These are phyloP conservation scores for Andricus curvator DNA, from an alignment of 2,888 invertebrate genomes.

Conservation along the genomic window DNA sequence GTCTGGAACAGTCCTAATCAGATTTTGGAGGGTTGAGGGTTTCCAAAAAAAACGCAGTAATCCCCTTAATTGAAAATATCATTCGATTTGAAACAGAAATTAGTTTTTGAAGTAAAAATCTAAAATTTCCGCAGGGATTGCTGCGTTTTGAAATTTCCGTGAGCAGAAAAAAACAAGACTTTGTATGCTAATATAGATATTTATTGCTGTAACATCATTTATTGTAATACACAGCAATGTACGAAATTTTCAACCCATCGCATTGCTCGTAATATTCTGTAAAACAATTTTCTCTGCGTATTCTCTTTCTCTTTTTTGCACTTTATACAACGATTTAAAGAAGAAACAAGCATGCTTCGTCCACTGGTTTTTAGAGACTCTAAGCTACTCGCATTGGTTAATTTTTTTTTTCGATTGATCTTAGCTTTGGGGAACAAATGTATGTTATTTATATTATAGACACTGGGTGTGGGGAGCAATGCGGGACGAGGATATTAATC, in stretches of 20 bases:
- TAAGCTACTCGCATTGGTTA: constrained; percentile 31
- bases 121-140: constrained; percentile 57
- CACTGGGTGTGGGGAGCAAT: constrained; percentile 62
- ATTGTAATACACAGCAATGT: constrained; percentile 72
- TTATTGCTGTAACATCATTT: constrained; percentile 76
- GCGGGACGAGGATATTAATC: constrained; percentile 51
- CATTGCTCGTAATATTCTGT: constrained; percentile 60
- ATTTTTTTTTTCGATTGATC: constrained; percentile 1
- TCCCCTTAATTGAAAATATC: constrained; percentile 35
- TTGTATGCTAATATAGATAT: constrained; percentile 75
- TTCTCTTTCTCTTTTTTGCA: constrained; percentile 17
- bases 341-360: constrained; percentile 51
- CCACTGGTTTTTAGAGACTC: constrained; percentile 42
- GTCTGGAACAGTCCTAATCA: constrained; percentile 79
- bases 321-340: constrained; percentile 40
- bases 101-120: neutral
- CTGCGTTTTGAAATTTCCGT: constrained; percentile 69
- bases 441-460: constrained; percentile 48
- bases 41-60: constrained; percentile 72
- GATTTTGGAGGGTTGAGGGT: constrained; percentile 72
- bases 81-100: neutral
- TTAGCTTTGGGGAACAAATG: constrained; percentile 32
- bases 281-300: constrained; percentile 45
- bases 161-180: constrained; percentile 69
- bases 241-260: constrained; percentile 67